Base-by-base conservation (phyloP, 1,140 invertebrate species). In the Globodera rostochiensis region DNA sequence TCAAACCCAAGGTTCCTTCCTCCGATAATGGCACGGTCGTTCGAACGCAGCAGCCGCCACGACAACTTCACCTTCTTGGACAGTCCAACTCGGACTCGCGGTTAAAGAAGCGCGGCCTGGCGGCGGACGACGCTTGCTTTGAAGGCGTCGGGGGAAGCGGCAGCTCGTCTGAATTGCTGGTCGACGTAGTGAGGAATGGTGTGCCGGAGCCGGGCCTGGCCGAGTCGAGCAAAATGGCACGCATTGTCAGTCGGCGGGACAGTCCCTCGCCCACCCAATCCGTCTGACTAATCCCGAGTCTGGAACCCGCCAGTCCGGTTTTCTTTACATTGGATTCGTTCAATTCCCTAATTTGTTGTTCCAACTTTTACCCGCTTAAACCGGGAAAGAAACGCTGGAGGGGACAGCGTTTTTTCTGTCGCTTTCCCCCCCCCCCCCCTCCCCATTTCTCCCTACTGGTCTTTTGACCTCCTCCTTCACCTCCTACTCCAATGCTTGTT, bases 31-130 rank as follows among this genome's bases (percentile, higher is more conserved):
- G 25, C 2, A 7, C 74, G 13, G 13, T 19, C 74, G 8, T 36
- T 25, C 67, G 25, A 5, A 19, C 74, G 11, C 69, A 70, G 25
- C 79, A 79, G 57, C 46, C 53, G 6, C 57, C 47, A 25, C 78
- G 70, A 47, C 78, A 80, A 45, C 36, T 50, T n/a, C 78, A 74
- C 0, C 75, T 78, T 2, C 64, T 80, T 5, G 60, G 70, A 8
- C 69, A 71, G 25, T 45, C 36, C 21, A 64, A 19, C 21, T 66
- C 66, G 4, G 66, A 64, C 46, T 77, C 77, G 21, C 83, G 83
- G 25, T 50, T 84, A n/a, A 84, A 84, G 47, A 84, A 84, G 73
- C 84, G 83, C 21, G 50, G 85, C 25, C 70, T 84, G 67, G 83
- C 84, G 46, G 47, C 80, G 53, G 83, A 85, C 4, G 47, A 64